A percentile compares a stretch with the other conserved stretches of the same genome.
Evolutionary conservation across 2,888 invertebrate genomes (phyloP).

Genomic region (Cryptophagus acutangulus): DNA sequence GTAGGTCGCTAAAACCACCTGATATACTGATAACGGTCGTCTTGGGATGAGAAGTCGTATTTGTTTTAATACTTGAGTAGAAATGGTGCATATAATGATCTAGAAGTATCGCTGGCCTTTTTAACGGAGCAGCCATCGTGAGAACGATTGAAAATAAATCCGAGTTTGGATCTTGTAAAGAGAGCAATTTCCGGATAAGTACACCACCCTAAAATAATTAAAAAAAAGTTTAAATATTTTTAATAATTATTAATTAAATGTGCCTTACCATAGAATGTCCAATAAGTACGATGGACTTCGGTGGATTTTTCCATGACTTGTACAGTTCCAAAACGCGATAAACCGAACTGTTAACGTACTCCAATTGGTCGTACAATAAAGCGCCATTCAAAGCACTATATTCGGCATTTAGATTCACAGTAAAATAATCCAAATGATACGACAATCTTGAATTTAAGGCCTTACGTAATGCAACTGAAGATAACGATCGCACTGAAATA

Average conservation of each 20-base stretch:
- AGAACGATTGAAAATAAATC: slow-evolving; percentile 65
- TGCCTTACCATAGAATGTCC: slow-evolving; percentile 91
- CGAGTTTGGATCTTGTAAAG: slow-evolving; percentile 54
- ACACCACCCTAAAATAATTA: slow-evolving; percentile 42
- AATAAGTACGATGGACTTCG: slow-evolving; percentile 68
- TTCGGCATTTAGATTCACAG: slow-evolving; percentile 87
- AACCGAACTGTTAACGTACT: slow-evolving; percentile 67
- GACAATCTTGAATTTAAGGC: slow-evolving; percentile 62
- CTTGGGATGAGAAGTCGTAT: no score
- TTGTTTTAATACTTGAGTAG: slow-evolving; percentile 42
- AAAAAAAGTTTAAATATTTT: neutral
- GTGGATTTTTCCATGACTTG: slow-evolving; percentile 36
- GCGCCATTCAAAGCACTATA: slow-evolving; percentile 84
- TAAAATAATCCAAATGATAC: slow-evolving; percentile 88
- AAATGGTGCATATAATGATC: slow-evolving; percentile 63
- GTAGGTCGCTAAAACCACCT: slow-evolving; percentile 2
- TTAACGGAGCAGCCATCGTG: slow-evolving; percentile 80
- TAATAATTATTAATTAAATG: neutral
- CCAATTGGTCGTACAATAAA: slow-evolving; percentile 69
- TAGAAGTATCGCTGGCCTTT: slow-evolving; percentile 64
- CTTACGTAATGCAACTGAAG: slow-evolving; percentile 86
- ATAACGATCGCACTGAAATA: slow-evolving; percentile 74
- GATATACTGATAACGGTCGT: slow-evolving; percentile 4
- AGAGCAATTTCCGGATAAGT: slow-evolving; percentile 37
- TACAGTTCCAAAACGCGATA: slow-evolving; percentile 72